Percentiles rank a stretch among this genome's conserved stretches.
Conservation (phyloP, 2,888 invertebrate species). For the Drosophila cognata region DNA sequence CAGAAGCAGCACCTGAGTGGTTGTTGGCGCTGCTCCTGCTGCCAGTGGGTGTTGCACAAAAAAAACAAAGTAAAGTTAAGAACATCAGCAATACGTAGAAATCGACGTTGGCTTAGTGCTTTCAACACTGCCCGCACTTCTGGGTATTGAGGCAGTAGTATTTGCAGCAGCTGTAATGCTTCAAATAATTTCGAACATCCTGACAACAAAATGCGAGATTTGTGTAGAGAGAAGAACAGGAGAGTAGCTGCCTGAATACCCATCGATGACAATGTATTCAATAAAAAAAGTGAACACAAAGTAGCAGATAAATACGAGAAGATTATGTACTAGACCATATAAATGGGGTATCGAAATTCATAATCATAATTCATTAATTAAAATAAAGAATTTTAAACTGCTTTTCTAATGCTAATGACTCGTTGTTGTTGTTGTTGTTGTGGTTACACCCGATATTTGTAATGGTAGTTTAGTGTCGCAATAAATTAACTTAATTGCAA, state of each 20-base stretch:
- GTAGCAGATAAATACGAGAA: background rate
- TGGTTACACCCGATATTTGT: too few species aligned
- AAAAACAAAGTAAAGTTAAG: conserved; percentile 30
- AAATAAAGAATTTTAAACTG: background rate
- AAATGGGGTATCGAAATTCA: background rate
- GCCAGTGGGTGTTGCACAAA: conserved; percentile 13
- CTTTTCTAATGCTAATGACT: background rate
- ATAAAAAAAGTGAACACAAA: too few species aligned
- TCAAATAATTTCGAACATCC: background rate
- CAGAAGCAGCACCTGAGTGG: conserved; percentile 41
- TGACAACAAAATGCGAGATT: background rate
- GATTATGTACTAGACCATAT: too few species aligned
- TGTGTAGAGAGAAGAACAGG: background rate
- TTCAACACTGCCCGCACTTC: background rate
- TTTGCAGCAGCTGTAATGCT: conserved; percentile 1
- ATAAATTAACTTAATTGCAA: background rate
- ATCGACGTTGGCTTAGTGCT: conserved; percentile 33
- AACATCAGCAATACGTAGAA: conserved; percentile 37
- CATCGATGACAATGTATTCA: too few species aligned
- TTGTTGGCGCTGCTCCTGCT: conserved; percentile 6
- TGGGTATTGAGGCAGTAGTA: background rate
- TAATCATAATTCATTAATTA: background rate
- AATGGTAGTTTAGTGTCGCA: background rate
- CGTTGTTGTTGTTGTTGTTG: background rate
- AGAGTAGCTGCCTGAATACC: background rate